Evolutionary conservation across 1,140 invertebrate species (phyloP), one percentile per base, ranked within the genome.

Genomic region (Melitaea cinxia): DNA sequence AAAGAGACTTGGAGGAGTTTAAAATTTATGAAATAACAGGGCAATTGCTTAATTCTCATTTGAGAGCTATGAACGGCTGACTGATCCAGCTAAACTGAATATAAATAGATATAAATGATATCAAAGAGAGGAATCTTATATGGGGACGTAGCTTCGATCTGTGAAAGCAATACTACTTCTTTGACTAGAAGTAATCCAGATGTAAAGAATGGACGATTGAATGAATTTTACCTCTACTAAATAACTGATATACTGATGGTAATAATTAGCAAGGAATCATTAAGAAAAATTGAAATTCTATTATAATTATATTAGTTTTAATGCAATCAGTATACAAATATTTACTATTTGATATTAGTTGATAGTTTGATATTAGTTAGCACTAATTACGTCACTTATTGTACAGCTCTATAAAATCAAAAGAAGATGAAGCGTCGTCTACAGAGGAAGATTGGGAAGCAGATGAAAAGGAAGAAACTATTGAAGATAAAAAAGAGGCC

Each of bases 361-460:
- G n/a, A n/a, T n/a, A n/a, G n/a, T n/a, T n/a, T n/a, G n/a, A n/a
- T n/a, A n/a, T n/a, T n/a, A n/a, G n/a, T n/a, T n/a, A n/a, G n/a
- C n/a, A n/a, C n/a, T n/a, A n/a, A n/a, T n/a, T n/a, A n/a, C n/a
- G n/a, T n/a, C n/a, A n/a, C n/a, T n/a, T n/a, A n/a, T n/a, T n/a
- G n/a, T n/a, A 14, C 60, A 91, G 89, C 75, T 82, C 84, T 45
- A 78, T 87, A 49, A 91, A 91, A 56, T 86, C 83, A 45, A 91
- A 92, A 73, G 88, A 86, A 39, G 89, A 91, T 45, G 90, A 91
- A 57, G 90, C 88, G 12, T 89, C 91, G 2, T 90, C 91, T 0
- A 92, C 89, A 58, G 91, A 91, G 70, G 91, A 91, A 70, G 88
- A 91, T 61, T 91, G 88, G 88, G 90, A 91, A 76, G 82, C 80